These are phyloP conservation scores for Pogonomyrmex barbatus DNA, from an alignment of 1,140 invertebrate species.

Conservation along the genomic window DNA sequence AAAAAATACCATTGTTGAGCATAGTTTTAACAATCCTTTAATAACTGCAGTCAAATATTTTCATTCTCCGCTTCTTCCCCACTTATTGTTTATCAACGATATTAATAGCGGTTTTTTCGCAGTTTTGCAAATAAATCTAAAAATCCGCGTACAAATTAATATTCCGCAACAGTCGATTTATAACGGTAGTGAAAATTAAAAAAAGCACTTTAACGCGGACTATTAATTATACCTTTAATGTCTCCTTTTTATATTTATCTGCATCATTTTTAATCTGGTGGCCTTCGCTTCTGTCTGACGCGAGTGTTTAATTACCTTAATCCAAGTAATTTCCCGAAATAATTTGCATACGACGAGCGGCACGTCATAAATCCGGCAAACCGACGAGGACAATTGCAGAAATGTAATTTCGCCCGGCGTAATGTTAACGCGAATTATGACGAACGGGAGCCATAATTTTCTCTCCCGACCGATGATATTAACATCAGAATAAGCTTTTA, in stretches of 20 bases:
- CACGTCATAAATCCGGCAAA: constrained; percentile 43
- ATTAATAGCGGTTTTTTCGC: neutral
- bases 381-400: constrained; percentile 40
- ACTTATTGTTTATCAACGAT: too few species aligned
- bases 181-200: neutral
- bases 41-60: too few species aligned
- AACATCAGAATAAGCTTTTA: constrained; percentile 62
- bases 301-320: constrained; percentile 38
- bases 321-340: constrained; percentile 51
- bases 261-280: neutral
- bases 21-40: too few species aligned
- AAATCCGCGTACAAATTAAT: neutral
- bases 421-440: constrained; percentile 43
- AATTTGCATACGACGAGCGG: constrained; percentile 41
- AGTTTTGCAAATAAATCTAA: neutral
- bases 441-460: constrained; percentile 56
- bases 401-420: constrained; percentile 47
- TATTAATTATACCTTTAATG: neutral
- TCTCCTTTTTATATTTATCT: neutral
- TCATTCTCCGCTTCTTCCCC: too few species aligned
- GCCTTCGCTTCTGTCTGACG: neutral
- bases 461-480: constrained; percentile 60
- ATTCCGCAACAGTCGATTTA: neutral
- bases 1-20: too few species aligned
- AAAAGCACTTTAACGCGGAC: neutral